Evolutionary conservation across 2,797 vertebrate genomes (phyloP).

Genomic region (Hyperoplus immaculatus): DNA sequence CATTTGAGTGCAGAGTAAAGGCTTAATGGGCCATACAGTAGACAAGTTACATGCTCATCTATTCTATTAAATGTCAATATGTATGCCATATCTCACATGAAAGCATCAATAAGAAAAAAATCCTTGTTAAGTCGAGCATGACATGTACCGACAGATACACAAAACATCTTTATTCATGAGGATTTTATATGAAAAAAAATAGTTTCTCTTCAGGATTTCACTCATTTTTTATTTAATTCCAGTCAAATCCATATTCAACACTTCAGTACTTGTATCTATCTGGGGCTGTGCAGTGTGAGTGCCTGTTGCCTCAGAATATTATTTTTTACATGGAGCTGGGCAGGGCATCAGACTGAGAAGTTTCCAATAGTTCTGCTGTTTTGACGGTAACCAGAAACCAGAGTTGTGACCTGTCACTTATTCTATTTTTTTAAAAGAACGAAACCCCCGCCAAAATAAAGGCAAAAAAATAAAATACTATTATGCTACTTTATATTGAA

Average conservation of each 20-base stretch:
- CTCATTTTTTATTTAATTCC: slow-evolving; percentile 10
- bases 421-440: slow-evolving; percentile 28
- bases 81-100: slow-evolving; percentile 29
- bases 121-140: slow-evolving; percentile 41
- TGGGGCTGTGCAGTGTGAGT: neutral
- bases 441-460: slow-evolving; percentile 24
- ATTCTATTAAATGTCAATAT: slow-evolving; percentile 55
- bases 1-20: slow-evolving; percentile 7
- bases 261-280: slow-evolving; percentile 27
- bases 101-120: slow-evolving; percentile 39
- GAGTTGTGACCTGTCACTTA: slow-evolving; percentile 40
- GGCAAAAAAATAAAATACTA: slow-evolving; percentile 3
- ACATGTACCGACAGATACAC: slow-evolving; percentile 37
- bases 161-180: slow-evolving; percentile 47
- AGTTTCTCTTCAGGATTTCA: slow-evolving; percentile 24
- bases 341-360: neutral
- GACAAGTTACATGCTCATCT: slow-evolving; percentile 53
- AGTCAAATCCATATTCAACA: neutral
- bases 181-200: slow-evolving; percentile 22
- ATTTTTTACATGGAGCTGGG: slow-evolving; percentile 15
- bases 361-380: slow-evolving; percentile 11
- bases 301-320: slow-evolving; percentile 8
- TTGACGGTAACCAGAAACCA: neutral
- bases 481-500: neutral
- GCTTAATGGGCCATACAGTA: slow-evolving; percentile 52